Conservation (phyloP, 2,113 vertebrate species). For the Phoxinus phoxinus region DNA sequence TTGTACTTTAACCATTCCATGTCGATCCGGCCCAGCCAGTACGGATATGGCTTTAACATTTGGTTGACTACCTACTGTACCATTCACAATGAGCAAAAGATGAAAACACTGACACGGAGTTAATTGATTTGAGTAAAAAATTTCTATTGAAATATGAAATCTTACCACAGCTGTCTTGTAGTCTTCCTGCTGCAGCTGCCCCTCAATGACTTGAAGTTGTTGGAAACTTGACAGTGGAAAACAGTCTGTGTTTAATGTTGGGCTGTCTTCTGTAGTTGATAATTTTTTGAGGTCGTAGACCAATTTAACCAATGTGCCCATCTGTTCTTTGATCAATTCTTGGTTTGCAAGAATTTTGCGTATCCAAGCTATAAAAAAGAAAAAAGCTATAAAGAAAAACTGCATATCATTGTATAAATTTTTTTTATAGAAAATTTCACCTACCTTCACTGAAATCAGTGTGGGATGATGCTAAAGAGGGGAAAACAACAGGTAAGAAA, state of each 20-base stretch:
- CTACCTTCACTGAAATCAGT: constrained; percentile 2
- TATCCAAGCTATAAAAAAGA: constrained; percentile 1
- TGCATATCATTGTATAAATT: background rate
- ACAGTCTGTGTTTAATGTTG: background rate
- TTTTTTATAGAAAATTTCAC: background rate
- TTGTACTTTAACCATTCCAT: too few relatives aligned
- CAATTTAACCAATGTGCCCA: constrained; percentile 17
- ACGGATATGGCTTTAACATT: too few relatives aligned
- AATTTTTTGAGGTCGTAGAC: background rate
- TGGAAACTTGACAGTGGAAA: background rate
- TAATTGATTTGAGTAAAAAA: too few relatives aligned
- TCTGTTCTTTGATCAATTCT: constrained; percentile 3
- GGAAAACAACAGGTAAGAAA: too few relatives aligned
- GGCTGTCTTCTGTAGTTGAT: background rate
- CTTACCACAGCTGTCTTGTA: constrained; percentile 4
- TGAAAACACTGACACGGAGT: too few relatives aligned
- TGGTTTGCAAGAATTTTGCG: constrained; percentile 1
- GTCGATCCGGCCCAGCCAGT: too few relatives aligned
- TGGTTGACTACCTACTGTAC: too few relatives aligned
- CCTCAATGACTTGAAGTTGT: constrained; percentile 1
- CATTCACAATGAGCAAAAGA: too few relatives aligned
- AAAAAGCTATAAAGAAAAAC: background rate
- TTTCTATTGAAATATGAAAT: too few relatives aligned
- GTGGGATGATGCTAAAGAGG: constrained; percentile 6
- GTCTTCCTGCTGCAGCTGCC: constrained; percentile 3